These are phyloP conservation scores for Amiota mariae DNA, from an alignment of 2,888 invertebrate genomes.

Conservation along the genomic window DNA sequence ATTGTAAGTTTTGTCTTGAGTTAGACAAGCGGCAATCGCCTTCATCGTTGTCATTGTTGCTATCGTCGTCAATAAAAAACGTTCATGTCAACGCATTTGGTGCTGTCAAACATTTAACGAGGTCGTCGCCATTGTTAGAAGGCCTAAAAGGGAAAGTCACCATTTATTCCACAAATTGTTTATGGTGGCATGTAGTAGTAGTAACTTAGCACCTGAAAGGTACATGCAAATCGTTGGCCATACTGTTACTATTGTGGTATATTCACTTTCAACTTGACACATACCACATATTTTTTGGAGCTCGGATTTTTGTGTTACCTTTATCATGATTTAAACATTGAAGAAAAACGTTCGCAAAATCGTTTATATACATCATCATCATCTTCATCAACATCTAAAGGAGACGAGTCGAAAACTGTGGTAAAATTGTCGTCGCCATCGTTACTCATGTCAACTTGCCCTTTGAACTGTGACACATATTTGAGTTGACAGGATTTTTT, in stretches of 20 bases:
- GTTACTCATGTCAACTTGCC: conserved; percentile 27
- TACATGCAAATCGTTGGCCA: not conserved
- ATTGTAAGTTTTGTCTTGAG: too few relatives aligned
- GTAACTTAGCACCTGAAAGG: not conserved
- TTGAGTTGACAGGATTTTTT: conserved; percentile 13
- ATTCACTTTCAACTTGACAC: too few relatives aligned
- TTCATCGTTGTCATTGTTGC: not conserved
- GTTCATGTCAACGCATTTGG: conserved; percentile 27
- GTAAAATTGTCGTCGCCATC: not conserved
- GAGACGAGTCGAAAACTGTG: not conserved
- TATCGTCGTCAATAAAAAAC: not conserved
- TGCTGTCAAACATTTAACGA: conserved; percentile 31
- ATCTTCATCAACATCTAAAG: not conserved
- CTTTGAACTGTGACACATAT: conserved; percentile 23
- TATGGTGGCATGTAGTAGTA: not conserved
- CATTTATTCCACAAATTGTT: not conserved
- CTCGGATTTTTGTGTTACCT: too few relatives aligned
- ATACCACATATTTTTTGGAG: too few relatives aligned
- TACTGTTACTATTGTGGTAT: too few relatives aligned
- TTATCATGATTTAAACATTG: too few relatives aligned
- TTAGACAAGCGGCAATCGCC: not conserved
- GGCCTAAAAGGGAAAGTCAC: not conserved
- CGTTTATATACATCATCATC: not conserved
- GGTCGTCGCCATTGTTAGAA: not conserved
- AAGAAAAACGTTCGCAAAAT: not conserved